These are phyloP conservation scores for Synergus itoensis DNA, from an alignment of 2,888 invertebrate species.

Conservation along the genomic window DNA sequence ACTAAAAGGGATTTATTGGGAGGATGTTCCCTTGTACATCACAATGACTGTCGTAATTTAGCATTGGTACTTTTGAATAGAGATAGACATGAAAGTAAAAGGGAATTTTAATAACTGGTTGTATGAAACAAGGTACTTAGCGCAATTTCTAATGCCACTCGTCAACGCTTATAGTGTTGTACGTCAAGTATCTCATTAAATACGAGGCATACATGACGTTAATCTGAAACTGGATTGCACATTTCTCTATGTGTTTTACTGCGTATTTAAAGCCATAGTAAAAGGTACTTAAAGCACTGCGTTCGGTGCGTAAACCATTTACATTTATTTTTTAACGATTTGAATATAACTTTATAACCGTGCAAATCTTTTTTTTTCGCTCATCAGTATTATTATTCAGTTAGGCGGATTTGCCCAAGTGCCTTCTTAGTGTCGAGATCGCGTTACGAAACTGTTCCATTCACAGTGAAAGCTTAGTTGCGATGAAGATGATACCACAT, in stretches of 20 bases:
- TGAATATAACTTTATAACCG: background rate
- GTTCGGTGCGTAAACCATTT: conserved; percentile 20
- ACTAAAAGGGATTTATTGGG: conserved; percentile 5
- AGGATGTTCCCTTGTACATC: conserved; percentile 17
- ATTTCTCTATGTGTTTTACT: conserved; percentile 33
- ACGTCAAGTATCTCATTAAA: conserved; percentile 34
- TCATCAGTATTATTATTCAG: background rate
- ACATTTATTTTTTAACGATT: background rate
- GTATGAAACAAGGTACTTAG: conserved; percentile 18
- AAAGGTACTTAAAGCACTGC: conserved; percentile 5
- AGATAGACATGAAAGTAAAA: background rate
- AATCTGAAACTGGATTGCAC: conserved; percentile 33
- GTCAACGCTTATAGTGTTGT: conserved; percentile 33
- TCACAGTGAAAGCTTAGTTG: background rate
- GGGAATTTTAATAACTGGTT: conserved; percentile 28
- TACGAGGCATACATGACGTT: conserved; percentile 29
- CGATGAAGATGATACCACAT: background rate
- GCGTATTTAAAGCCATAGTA: conserved; percentile 18
- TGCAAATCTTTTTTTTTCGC: background rate
- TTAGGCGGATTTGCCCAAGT: background rate
- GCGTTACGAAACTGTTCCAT: background rate
- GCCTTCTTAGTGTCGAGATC: background rate
- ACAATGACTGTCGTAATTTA: conserved; percentile 22
- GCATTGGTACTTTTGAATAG: conserved; percentile 8
- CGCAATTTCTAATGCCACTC: conserved; percentile 28